Conservation (phyloP, 1,140 invertebrate genomes). For the Brevipalpus yothersi region DNA sequence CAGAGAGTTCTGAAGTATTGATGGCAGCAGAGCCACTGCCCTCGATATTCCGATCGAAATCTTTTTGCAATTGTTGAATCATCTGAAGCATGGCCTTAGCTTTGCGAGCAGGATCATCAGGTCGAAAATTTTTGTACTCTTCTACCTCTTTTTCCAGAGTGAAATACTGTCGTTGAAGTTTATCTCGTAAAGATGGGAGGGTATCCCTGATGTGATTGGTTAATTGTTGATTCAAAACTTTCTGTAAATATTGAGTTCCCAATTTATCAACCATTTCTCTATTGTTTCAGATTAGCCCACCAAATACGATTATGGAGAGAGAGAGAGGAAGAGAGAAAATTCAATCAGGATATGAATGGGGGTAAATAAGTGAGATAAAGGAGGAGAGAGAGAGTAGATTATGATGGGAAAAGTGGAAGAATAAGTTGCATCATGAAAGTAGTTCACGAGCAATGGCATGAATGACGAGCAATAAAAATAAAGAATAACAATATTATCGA, state of each 20-base stretch:
- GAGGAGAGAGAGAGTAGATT: no score
- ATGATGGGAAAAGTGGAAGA: no score
- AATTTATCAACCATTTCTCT: conserved; percentile 81
- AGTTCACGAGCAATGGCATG: neutral
- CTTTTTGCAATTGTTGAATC: conserved; percentile 89
- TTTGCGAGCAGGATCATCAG: conserved; percentile 92
- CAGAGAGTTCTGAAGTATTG: conserved; percentile 88
- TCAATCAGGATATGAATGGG: neutral
- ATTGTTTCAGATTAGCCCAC: neutral
- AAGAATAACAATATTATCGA: neutral
- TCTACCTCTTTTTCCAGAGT: conserved; percentile 85
- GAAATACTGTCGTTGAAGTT: conserved; percentile 84
- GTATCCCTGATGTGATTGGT: conserved; percentile 98
- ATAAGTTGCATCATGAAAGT: no score
- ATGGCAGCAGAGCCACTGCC: conserved; percentile 73
- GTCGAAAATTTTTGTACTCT: conserved; percentile 93
- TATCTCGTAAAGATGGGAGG: conserved; percentile 75
- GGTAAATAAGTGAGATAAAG: no score
- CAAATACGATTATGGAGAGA: neutral
- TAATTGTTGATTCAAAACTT: conserved; percentile 90
- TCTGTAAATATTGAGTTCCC: conserved; percentile 89
- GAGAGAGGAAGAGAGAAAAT: neutral
- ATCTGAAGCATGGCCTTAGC: conserved; percentile 99
- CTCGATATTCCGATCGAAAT: conserved; percentile 95
- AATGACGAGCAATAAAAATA: neutral